Evolutionary conservation across 2,113 vertebrate species (phyloP).

Genomic region (Malurus melanocephalus): DNA sequence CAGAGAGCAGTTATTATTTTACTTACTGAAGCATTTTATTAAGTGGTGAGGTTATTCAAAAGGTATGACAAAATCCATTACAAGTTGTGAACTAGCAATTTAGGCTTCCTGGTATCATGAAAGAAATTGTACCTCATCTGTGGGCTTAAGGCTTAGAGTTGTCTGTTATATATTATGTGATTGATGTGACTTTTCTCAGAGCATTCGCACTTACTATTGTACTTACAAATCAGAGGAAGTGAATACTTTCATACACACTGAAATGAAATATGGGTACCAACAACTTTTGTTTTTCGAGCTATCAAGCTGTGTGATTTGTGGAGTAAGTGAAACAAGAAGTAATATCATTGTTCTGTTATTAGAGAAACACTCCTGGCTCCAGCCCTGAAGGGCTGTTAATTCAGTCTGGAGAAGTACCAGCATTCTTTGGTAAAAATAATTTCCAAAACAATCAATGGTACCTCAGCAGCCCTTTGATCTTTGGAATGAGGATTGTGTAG

Average conservation of each 20-base stretch:
- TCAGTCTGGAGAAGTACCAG: constrained; percentile 10
- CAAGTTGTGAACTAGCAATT: not conserved
- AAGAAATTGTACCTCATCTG: not conserved
- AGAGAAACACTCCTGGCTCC: not conserved
- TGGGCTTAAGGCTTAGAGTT: not conserved
- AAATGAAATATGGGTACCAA: not conserved
- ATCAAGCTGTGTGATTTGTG: constrained; percentile 11
- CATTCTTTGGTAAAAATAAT: constrained; percentile 41
- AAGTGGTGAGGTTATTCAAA: not conserved
- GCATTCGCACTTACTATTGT: not conserved
- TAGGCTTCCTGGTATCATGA: not conserved
- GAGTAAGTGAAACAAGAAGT: constrained; percentile 23
- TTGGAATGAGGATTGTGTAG: not conserved
- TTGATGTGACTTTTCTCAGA: not conserved
- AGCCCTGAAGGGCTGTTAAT: not conserved
- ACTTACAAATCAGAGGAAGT: constrained; percentile 4
- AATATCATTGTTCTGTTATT: not conserved
- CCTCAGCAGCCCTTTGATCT: constrained; percentile 29
- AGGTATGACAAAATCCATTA: constrained; percentile 2
- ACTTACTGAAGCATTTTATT: constrained; percentile 16
- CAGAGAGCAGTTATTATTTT: not conserved
- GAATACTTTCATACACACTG: not conserved
- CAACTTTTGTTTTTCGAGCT: not conserved
- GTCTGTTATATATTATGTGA: not conserved
- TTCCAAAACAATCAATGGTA: constrained; percentile 35